phyloP scores from a whole-genome alignment of 2,888 invertebrate species.

The Drosophila mayaguana region DNA sequence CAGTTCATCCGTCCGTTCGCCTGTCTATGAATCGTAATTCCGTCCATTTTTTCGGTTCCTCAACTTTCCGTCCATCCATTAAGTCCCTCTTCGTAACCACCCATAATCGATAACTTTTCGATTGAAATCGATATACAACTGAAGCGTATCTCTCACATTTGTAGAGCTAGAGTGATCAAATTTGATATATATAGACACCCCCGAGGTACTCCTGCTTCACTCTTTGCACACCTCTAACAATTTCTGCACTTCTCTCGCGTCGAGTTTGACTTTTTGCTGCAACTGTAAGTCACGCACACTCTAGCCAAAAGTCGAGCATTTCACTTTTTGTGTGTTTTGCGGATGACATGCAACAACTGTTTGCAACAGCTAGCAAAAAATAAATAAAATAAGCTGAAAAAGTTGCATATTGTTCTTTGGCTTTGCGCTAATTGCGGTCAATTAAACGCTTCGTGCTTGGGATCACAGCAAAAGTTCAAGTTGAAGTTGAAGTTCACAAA shows the following conservation, averaged over 20 bases:
- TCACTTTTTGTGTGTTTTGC: too few species aligned
- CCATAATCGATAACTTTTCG: neutral
- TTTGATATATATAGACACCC: neutral
- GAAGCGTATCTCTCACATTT: neutral
- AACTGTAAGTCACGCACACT: neutral
- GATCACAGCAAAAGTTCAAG: constrained; percentile 16
- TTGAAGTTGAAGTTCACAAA: constrained; percentile 36
- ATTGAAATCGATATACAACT: neutral
- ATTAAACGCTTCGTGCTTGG: constrained; percentile 59
- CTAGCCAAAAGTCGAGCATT: neutral
- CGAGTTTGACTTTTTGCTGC: neutral
- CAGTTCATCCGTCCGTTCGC: neutral
- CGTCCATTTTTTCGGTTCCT: too few species aligned
- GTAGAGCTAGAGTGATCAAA: neutral
- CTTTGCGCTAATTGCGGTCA: constrained; percentile 68
- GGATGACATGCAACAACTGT: constrained; percentile 9
- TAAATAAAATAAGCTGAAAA: constrained; percentile 12
- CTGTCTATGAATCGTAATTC: too few species aligned
- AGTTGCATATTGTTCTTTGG: constrained; percentile 52
- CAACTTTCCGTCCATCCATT: neutral
- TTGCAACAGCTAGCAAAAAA: neutral
- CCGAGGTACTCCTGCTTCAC: neutral
- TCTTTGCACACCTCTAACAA: neutral
- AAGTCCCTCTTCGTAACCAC: too few species aligned
- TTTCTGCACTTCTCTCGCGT: neutral